Percentiles rank a stretch among this genome's conserved stretches.
phyloP scores from a whole-genome alignment of 1,140 invertebrate species.

The Eurosta solidaginis region DNA sequence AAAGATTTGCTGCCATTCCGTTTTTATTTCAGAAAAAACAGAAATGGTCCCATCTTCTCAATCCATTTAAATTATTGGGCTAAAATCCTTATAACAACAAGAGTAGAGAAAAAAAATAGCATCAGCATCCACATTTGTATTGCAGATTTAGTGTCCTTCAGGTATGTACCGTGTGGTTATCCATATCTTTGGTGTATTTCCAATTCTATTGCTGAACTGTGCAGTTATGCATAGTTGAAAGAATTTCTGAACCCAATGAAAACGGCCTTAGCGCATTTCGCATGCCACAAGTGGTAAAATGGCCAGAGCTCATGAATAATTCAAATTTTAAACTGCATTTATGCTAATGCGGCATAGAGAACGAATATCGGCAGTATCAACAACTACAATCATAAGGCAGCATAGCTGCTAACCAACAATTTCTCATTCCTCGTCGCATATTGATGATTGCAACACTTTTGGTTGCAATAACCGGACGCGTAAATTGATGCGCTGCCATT shows the following conservation, averaged over 20 bases:
- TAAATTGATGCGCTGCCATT: constrained; percentile 16
- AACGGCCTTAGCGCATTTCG: not conserved
- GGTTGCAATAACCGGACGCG: not conserved
- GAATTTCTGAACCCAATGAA: not conserved
- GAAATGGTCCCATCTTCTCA: too few relatives aligned
- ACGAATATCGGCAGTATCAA: not conserved
- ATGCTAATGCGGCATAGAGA: constrained; percentile 17
- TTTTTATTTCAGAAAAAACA: too few relatives aligned
- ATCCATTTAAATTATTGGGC: too few relatives aligned
- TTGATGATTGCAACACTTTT: not conserved
- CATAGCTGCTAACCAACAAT: not conserved
- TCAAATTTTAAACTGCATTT: constrained; percentile 30
- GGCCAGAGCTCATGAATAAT: constrained; percentile 17
- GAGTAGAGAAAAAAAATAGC: not conserved
- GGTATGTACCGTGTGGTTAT: not conserved
- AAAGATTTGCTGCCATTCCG: too few relatives aligned
- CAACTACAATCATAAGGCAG: not conserved
- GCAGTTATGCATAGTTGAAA: not conserved
- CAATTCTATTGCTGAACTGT: not conserved
- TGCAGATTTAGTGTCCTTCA: constrained; percentile 9
- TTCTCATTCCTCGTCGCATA: not conserved
- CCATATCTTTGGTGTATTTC: not conserved
- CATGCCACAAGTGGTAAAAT: constrained; percentile 19
- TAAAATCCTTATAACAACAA: not conserved
- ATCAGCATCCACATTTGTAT: not conserved